Evolutionary conservation across 2,888 invertebrate genomes (phyloP).

Genomic region (Drosophila birchii): DNA sequence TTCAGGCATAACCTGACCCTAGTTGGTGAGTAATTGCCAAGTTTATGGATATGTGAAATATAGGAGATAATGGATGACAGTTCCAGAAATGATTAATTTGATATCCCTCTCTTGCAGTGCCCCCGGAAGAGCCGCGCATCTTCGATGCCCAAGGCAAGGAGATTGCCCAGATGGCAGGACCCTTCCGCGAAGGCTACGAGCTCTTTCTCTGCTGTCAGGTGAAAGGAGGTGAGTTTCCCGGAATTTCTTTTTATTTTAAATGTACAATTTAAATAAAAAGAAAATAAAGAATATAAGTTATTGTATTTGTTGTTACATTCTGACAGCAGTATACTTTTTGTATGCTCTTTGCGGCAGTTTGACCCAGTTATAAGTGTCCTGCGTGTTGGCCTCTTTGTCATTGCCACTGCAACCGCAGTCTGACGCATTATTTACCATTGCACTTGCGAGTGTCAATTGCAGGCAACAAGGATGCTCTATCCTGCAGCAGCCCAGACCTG

Average conservation of each 20-base stretch:
- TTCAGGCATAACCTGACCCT: constrained; percentile 94
- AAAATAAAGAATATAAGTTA: background rate
- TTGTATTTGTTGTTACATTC: background rate
- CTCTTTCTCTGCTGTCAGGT: constrained; percentile 94
- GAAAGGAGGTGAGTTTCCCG: constrained; percentile 89
- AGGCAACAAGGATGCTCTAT: constrained; percentile 14
- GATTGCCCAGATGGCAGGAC: constrained; percentile 91
- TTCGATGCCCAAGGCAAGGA: constrained; percentile 93
- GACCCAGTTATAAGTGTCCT: constrained; percentile 33
- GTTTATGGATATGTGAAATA: background rate
- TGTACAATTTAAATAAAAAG: background rate
- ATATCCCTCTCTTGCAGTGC: constrained; percentile 86
- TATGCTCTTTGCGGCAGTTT: constrained; percentile 10
- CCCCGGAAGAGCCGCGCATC: constrained; percentile 92
- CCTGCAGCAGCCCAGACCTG: constrained; percentile 1
- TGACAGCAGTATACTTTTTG: background rate
- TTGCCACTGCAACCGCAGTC: constrained; percentile 22
- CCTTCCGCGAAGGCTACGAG: constrained; percentile 94
- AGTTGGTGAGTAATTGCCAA: constrained; percentile 89
- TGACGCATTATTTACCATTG: constrained; percentile 40
- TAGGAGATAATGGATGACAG: background rate
- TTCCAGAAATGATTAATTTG: background rate
- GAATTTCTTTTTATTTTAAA: background rate
- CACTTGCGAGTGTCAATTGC: constrained; percentile 36
- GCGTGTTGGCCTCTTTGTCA: constrained; percentile 24